These are phyloP conservation scores for Dorcus parallelipipedus DNA, from an alignment of 2,888 invertebrate species.

Conservation along the genomic window DNA sequence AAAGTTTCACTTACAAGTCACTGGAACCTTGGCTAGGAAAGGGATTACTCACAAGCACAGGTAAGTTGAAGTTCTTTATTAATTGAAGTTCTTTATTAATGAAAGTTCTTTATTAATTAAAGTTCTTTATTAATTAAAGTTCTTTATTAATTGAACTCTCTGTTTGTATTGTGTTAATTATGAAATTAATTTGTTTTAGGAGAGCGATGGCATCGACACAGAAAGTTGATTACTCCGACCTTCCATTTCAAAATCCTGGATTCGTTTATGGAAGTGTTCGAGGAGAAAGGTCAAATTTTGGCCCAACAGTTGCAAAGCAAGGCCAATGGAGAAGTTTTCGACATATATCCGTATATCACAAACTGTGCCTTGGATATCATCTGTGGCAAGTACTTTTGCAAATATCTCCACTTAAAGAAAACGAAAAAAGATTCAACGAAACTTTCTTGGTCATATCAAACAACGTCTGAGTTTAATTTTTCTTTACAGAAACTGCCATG, in stretches of 20 bases:
- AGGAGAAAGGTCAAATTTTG: constrained; percentile 32
- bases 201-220: constrained; percentile 34
- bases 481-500: constrained; percentile 86
- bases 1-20: neutral
- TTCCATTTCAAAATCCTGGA: constrained; percentile 40
- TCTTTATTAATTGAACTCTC: too few species aligned
- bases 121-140: too few species aligned
- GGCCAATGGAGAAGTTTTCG: constrained; percentile 33
- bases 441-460: too few species aligned
- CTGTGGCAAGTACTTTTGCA: constrained; percentile 31
- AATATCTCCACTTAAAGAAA: too few species aligned
- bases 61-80: neutral
- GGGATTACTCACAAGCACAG: constrained; percentile 8
- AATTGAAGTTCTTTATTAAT: too few species aligned
- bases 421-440: too few species aligned
- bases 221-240: constrained; percentile 36
- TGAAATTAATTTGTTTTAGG: too few species aligned
- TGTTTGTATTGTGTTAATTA: too few species aligned
- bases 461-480: too few species aligned
- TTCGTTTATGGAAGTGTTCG: constrained; percentile 33
- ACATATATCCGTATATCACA: constrained; percentile 36
- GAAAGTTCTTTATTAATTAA: too few species aligned
- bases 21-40: constrained; percentile 10
- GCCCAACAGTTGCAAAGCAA: constrained; percentile 23
- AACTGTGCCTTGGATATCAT: constrained; percentile 38